A percentile compares a stretch with the other conserved stretches of the same genome.
Conservation (phyloP, 1,140 invertebrate genomes). For the Nixonia krombeini region DNA sequence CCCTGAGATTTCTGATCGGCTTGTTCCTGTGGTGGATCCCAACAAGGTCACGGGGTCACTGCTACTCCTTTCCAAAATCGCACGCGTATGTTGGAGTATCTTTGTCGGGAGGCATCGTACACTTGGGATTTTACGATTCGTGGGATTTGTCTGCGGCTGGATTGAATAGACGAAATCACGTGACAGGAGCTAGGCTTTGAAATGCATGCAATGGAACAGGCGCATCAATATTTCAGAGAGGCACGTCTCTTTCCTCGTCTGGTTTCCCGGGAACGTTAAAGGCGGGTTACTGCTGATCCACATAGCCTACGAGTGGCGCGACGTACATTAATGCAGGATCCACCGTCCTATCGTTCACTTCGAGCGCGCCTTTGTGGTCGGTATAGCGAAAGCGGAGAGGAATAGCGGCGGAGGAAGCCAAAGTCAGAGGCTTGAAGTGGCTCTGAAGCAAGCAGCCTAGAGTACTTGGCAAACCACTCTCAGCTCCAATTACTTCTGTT, state of each 20-base stretch:
- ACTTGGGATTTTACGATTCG: too few relatives aligned
- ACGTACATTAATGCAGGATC: slow-evolving; percentile 40
- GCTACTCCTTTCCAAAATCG: too few relatives aligned
- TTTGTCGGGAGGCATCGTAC: too few relatives aligned
- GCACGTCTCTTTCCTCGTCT: background rate
- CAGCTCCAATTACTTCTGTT: slow-evolving; percentile 48
- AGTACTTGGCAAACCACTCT: slow-evolving; percentile 49
- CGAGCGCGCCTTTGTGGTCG: slow-evolving; percentile 21
- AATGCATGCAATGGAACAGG: too few relatives aligned
- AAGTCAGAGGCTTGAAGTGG: slow-evolving; percentile 39
- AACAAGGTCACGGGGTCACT: too few relatives aligned
- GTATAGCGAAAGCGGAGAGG: slow-evolving; percentile 19
- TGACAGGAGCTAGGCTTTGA: too few relatives aligned
- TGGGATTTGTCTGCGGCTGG: too few relatives aligned
- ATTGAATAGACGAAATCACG: too few relatives aligned
- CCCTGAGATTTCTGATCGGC: background rate
- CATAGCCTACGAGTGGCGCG: slow-evolving; percentile 21
- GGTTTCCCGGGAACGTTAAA: slow-evolving; percentile 5
- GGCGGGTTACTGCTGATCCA: slow-evolving; percentile 19
- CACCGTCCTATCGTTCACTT: slow-evolving; percentile 19
- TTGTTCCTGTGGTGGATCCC: too few relatives aligned
- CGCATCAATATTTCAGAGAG: slow-evolving; percentile 2
- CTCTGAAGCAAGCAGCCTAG: slow-evolving; percentile 36
- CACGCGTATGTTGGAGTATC: too few relatives aligned
- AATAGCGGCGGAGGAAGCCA: slow-evolving; percentile 26